These are phyloP conservation scores for Maniola jurtina DNA, from an alignment of 1,140 invertebrate species.

Conservation along the genomic window DNA sequence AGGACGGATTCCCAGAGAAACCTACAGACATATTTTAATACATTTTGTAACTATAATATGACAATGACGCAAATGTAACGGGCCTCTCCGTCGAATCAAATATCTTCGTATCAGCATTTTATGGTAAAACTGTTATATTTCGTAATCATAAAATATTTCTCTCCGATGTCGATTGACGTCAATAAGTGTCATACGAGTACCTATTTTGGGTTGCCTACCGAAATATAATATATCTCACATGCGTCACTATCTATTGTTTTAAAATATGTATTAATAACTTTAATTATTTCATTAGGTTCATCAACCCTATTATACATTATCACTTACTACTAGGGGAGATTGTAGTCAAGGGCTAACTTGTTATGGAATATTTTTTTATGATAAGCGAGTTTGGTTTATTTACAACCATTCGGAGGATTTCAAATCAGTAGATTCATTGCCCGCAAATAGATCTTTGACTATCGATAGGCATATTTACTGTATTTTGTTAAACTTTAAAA, in stretches of 20 bases:
- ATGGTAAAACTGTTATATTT: slow-evolving; percentile 10
- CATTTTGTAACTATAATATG: no score
- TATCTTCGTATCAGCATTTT: neutral
- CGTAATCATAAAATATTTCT: slow-evolving; percentile 5
- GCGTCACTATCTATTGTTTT: slow-evolving; percentile 34
- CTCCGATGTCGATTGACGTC: slow-evolving; percentile 37
- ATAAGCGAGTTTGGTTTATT: no score
- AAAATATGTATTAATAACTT: slow-evolving; percentile 29
- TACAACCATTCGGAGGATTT: no score
- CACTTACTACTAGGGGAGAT: neutral
- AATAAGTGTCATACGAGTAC: slow-evolving; percentile 29
- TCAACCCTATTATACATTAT: slow-evolving; percentile 18
- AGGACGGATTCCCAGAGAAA: no score
- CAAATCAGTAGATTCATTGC: no score
- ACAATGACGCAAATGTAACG: no score
- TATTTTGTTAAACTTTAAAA: no score
- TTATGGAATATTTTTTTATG: neutral
- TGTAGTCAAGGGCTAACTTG: neutral
- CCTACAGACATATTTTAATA: no score
- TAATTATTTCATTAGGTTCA: slow-evolving; percentile 34
- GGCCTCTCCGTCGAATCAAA: neutral
- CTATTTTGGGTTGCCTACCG: slow-evolving; percentile 25
- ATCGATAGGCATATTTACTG: no score
- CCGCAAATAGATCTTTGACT: no score
- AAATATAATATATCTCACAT: slow-evolving; percentile 12